Percentiles rank a stretch among this genome's conserved stretches.
phyloP scores from a whole-genome alignment of 2,888 invertebrate genomes.

The Drosophila mettleri region DNA sequence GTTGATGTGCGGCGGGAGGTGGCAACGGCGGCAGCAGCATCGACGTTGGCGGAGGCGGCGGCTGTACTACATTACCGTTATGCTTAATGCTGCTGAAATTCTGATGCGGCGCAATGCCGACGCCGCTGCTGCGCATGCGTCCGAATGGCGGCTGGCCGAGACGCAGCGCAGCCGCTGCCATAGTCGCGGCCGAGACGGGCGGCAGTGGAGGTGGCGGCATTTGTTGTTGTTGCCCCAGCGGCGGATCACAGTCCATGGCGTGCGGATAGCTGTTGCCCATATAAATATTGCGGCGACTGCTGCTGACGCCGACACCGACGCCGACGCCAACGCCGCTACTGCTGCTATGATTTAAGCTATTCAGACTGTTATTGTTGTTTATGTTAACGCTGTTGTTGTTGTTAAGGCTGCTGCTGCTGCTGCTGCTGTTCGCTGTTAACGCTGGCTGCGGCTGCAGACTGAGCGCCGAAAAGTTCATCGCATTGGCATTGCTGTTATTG shows the following conservation, averaged over 20 bases:
- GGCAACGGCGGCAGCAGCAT: constrained; percentile 33
- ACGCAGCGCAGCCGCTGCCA: constrained; percentile 41
- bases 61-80: constrained; percentile 57
- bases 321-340: constrained; percentile 53
- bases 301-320: constrained; percentile 56
- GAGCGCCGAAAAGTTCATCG: constrained; percentile 71
- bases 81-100: constrained; percentile 65
- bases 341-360: constrained; percentile 67
- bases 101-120: constrained; percentile 30
- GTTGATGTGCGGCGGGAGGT: constrained; percentile 61
- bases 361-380: constrained; percentile 71
- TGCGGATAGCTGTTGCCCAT: constrained; percentile 83
- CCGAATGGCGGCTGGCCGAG: constrained; percentile 40
- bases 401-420: constrained; percentile 19
- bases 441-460: constrained; percentile 59
- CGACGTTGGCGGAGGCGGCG: constrained; percentile 40
- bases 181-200: constrained; percentile 40
- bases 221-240: constrained; percentile 82
- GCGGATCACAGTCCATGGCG: constrained; percentile 93
- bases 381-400: constrained; percentile 55
- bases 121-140: constrained; percentile 55
- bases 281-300: constrained; percentile 58
- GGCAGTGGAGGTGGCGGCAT: constrained; percentile 57
- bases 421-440: constrained; percentile 24
- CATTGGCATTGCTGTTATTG: constrained; percentile 50